phyloP scores from a whole-genome alignment of 2,113 vertebrate species.

The Gymnobelideus leadbeateri region DNA sequence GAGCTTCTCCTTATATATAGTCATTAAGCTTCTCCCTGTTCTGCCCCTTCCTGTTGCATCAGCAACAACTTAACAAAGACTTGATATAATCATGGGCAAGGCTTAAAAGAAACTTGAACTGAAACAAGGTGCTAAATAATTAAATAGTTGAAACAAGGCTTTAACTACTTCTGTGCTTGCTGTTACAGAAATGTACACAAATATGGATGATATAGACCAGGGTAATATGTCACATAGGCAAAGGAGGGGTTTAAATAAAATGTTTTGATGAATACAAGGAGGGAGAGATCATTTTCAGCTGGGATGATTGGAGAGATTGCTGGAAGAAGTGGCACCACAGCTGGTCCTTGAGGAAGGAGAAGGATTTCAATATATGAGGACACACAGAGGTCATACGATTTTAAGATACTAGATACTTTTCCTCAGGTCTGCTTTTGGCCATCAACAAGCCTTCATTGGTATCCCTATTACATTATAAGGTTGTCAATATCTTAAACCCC shows the following conservation, averaged over 20 bases:
- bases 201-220: not conserved
- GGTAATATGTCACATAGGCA: not conserved
- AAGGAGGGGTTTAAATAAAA: not conserved
- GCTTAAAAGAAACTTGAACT: too few relatives aligned
- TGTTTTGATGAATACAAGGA: not conserved
- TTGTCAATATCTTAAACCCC: slow-evolving; percentile 16
- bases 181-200: not conserved
- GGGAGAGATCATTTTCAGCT: not conserved
- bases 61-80: too few relatives aligned
- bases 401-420: not conserved
- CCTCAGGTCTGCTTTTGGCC: not conserved
- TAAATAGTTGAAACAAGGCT: too few relatives aligned
- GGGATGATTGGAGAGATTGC: not conserved
- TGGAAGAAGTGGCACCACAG: not conserved
- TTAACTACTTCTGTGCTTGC: too few relatives aligned
- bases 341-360: not conserved
- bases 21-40: too few relatives aligned
- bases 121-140: too few relatives aligned
- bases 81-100: too few relatives aligned
- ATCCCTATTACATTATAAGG: slow-evolving; percentile 21
- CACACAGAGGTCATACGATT: not conserved
- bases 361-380: not conserved
- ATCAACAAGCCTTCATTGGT: not conserved
- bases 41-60: too few relatives aligned
- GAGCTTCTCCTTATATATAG: too few relatives aligned